These are phyloP conservation scores for Pterobdella sp. DNA, from an alignment of 2,888 invertebrate genomes.

Conservation along the genomic window DNA sequence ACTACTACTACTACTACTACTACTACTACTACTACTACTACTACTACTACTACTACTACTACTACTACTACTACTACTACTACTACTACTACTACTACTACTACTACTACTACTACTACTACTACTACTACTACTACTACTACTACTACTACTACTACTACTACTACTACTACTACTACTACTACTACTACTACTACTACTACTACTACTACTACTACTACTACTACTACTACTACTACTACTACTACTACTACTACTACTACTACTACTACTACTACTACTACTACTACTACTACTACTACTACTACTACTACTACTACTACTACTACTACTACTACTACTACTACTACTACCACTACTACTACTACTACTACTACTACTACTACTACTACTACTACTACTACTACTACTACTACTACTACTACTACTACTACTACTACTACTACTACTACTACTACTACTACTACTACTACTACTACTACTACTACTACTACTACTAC, in stretches of 20 bases:
- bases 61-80: conserved; percentile 24
- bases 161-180: conserved; percentile 23
- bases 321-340: conserved; percentile 25
- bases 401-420: conserved; percentile 25
- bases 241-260: conserved; percentile 24
- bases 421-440: conserved; percentile 24
- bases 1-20: conserved; percentile 25
- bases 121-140: conserved; percentile 24
- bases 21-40: conserved; percentile 24
- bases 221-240: conserved; percentile 23
- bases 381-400: conserved; percentile 25
- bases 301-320: conserved; percentile 24
- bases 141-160: conserved; percentile 23
- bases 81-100: conserved; percentile 24
- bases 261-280: conserved; percentile 23
- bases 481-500: conserved; percentile 14
- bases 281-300: conserved; percentile 23
- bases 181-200: conserved; percentile 25
- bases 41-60: conserved; percentile 25
- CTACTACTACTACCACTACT: conserved; percentile 22
- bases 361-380: conserved; percentile 23
- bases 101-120: conserved; percentile 24
- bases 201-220: conserved; percentile 24
- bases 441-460: conserved; percentile 10
- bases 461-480: conserved; percentile 16